These are phyloP conservation scores for Chaenocephalus aceratus DNA, from an alignment of 2,113 vertebrate species.

Conservation along the genomic window DNA sequence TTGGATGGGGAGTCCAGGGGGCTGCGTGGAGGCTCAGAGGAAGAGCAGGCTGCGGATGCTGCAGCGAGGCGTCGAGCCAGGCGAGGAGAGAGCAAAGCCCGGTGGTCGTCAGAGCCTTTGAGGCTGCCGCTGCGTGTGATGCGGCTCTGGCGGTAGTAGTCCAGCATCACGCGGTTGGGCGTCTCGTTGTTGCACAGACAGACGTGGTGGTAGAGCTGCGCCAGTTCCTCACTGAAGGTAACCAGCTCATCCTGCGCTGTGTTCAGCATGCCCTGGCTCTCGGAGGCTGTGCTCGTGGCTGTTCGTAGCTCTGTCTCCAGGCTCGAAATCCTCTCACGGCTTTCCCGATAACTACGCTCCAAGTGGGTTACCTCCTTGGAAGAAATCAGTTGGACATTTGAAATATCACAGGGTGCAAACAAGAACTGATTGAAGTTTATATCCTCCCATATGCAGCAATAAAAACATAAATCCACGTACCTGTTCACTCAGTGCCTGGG, in stretches of 20 bases:
- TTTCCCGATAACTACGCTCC: conserved; percentile 89
- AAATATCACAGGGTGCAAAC: neutral
- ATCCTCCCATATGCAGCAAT: neutral
- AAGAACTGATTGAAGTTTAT: neutral
- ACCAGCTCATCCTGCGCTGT: conserved; percentile 96
- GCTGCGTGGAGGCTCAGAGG: conserved; percentile 82
- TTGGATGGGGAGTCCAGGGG: conserved; percentile 88
- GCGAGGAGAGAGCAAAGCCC: conserved; percentile 92
- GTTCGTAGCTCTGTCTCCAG: conserved; percentile 93
- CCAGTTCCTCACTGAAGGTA: conserved; percentile 96
- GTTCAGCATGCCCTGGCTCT: conserved; percentile 93
- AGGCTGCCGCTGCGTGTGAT: conserved; percentile 92
- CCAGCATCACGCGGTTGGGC: conserved; percentile 97
- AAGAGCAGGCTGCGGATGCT: conserved; percentile 73
- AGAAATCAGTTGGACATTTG: neutral
- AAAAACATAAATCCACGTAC: conserved; percentile 27
- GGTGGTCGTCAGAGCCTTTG: conserved; percentile 92
- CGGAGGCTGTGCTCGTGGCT: conserved; percentile 85
- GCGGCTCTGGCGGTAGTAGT: conserved; percentile 96
- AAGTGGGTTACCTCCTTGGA: conserved; percentile 82
- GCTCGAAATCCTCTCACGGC: conserved; percentile 86
- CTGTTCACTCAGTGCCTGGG: conserved; percentile 88
- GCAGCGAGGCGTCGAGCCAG: conserved; percentile 89
- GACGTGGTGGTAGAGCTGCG: conserved; percentile 98
- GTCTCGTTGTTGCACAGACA: conserved; percentile 99